These are phyloP conservation scores for Festucalex cinctus DNA, from an alignment of 2,113 vertebrate species.

Conservation along the genomic window DNA sequence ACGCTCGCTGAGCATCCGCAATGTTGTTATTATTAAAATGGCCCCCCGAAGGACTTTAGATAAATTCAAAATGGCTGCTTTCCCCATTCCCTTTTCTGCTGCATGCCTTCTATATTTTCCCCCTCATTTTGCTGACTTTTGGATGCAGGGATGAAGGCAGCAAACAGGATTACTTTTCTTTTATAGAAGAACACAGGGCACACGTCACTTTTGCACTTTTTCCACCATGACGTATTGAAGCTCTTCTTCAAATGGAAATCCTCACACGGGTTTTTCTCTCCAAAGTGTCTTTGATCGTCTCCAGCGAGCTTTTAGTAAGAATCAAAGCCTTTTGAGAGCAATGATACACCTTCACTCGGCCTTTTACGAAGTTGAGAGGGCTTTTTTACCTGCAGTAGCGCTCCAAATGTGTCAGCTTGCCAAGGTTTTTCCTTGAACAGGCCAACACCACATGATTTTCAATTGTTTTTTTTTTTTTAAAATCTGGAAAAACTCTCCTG, in stretches of 20 bases:
- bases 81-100: conserved; percentile 1
- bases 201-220: conserved; percentile 27
- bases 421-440: background rate
- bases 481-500: background rate
- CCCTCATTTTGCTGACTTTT: conserved; percentile 39
- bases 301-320: background rate
- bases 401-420: background rate
- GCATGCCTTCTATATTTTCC: conserved; percentile 18
- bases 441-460: background rate
- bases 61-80: background rate
- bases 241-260: conserved; percentile 35
- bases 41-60: background rate
- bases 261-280: conserved; percentile 22
- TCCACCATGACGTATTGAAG: conserved; percentile 23
- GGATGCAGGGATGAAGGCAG: conserved; percentile 38
- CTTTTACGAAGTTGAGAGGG: background rate
- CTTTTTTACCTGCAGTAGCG: background rate
- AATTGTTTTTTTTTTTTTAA: background rate
- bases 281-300: conserved; percentile 4
- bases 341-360: background rate
- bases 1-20: background rate
- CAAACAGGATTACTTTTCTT: conserved; percentile 59
- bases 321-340: conserved; percentile 1
- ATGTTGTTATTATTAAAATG: background rate
- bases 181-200: conserved; percentile 34